A percentile compares a stretch with the other conserved stretches of the same genome.
phyloP scores from a whole-genome alignment of 2,113 vertebrate genomes.

The Nothoprocta pentlandii region DNA sequence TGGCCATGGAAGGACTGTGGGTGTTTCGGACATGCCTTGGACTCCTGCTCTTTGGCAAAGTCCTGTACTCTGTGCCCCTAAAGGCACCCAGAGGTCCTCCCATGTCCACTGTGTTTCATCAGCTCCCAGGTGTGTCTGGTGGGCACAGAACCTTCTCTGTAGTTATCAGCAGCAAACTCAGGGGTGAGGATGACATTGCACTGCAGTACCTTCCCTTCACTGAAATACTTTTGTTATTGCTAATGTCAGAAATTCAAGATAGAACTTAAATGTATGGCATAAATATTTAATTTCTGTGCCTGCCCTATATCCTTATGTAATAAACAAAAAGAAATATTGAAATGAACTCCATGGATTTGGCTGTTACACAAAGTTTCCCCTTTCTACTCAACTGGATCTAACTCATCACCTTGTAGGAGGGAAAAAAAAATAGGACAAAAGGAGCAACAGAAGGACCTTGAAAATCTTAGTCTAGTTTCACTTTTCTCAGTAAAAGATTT shows the following conservation, averaged over 20 bases:
- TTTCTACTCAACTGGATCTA: neutral
- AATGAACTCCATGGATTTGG: neutral
- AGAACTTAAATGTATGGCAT: neutral
- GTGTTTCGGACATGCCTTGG: neutral
- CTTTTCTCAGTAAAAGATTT: neutral
- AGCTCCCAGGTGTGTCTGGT: neutral
- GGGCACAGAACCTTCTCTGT: neutral
- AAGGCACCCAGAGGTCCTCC: neutral
- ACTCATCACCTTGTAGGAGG: neutral
- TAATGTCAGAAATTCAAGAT: neutral
- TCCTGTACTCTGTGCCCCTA: neutral
- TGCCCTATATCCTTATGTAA: neutral
- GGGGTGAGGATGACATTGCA: rapidly evolving
- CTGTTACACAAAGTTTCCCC: neutral
- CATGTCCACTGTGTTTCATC: neutral
- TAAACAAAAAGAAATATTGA: neutral
- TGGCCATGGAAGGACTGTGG: neutral
- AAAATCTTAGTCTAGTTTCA: constrained; percentile 12
- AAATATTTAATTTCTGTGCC: constrained; percentile 16
- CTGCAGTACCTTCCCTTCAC: neutral
- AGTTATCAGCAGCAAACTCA: neutral
- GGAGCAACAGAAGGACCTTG: neutral
- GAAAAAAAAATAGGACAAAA: neutral
- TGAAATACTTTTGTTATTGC: neutral
- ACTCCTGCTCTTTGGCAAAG: neutral